Evolutionary conservation across 2,888 invertebrate genomes (phyloP).

Genomic region (Callimorpha dominula): DNA sequence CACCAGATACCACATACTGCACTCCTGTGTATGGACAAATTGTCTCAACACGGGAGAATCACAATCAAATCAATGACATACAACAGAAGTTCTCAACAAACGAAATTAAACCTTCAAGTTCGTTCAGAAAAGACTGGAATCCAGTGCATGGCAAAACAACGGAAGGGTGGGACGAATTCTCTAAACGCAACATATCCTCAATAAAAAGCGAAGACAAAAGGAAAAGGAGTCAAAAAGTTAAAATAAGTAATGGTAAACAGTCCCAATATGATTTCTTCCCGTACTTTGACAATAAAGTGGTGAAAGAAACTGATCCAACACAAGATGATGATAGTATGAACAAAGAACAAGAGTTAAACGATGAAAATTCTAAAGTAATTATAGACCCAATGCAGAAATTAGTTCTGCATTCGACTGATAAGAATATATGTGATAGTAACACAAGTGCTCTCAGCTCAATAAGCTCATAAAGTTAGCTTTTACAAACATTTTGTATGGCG

Average conservation of each 20-base stretch:
- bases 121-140: slow-evolving; percentile 78
- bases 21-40: slow-evolving; percentile 83
- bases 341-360: slow-evolving; percentile 56
- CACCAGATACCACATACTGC: slow-evolving; percentile 80
- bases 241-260: slow-evolving; percentile 73
- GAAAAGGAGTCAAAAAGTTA: slow-evolving; percentile 64
- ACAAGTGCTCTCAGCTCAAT: slow-evolving; percentile 83
- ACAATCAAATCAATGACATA: slow-evolving; percentile 82
- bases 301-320: slow-evolving; percentile 50
- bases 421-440: slow-evolving; percentile 85
- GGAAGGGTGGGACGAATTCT: slow-evolving; percentile 79
- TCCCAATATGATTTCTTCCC: slow-evolving; percentile 81
- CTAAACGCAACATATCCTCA: slow-evolving; percentile 76
- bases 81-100: slow-evolving; percentile 77
- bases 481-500: slow-evolving; percentile 72
- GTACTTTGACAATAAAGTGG: slow-evolving; percentile 79
- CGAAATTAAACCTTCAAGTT: slow-evolving; percentile 80
- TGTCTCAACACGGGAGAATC: slow-evolving; percentile 81
- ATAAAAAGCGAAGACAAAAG: slow-evolving; percentile 72
- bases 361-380: slow-evolving; percentile 81
- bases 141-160: slow-evolving; percentile 70
- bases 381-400: slow-evolving; percentile 85
- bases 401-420: slow-evolving; percentile 86
- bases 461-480: slow-evolving; percentile 80
- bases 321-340: slow-evolving; percentile 43